These are phyloP conservation scores for Pectinophora gossypiella DNA, from an alignment of 1,140 invertebrate genomes.

Conservation along the genomic window DNA sequence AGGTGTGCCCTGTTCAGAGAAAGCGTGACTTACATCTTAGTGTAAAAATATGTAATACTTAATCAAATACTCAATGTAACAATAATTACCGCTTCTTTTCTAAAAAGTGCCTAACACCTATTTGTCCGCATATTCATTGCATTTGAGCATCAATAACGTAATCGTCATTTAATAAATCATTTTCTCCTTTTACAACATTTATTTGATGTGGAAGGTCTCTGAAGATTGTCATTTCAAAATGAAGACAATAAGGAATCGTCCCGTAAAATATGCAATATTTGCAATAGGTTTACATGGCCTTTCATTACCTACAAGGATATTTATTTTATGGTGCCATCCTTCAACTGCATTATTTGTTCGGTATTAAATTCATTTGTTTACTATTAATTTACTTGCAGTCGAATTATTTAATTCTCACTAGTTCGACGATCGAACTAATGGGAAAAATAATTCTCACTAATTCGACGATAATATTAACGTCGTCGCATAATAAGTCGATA, in stretches of 20 bases:
- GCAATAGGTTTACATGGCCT: background rate
- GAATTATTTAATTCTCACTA: too few species aligned
- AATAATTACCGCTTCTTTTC: background rate
- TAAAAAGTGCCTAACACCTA: background rate
- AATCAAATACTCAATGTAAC: background rate
- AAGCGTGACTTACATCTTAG: too few species aligned
- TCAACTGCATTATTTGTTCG: too few species aligned
- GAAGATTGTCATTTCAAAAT: background rate
- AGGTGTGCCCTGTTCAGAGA: too few species aligned
- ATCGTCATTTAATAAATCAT: background rate
- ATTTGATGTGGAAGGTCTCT: background rate
- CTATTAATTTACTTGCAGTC: too few species aligned
- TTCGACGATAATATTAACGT: too few species aligned
- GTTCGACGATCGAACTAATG: too few species aligned
- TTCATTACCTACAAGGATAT: background rate
- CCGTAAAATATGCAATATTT: background rate
- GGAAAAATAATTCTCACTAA: too few species aligned
- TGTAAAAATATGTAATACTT: too few species aligned
- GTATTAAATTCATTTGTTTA: too few species aligned
- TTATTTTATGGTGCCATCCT: background rate
- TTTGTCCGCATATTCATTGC: background rate
- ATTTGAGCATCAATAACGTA: too few species aligned
- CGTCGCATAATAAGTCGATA: too few species aligned
- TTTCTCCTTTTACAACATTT: background rate
- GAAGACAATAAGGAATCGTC: background rate